phyloP scores from a whole-genome alignment of 2,888 invertebrate genomes.

The Lochmaea capreae region DNA sequence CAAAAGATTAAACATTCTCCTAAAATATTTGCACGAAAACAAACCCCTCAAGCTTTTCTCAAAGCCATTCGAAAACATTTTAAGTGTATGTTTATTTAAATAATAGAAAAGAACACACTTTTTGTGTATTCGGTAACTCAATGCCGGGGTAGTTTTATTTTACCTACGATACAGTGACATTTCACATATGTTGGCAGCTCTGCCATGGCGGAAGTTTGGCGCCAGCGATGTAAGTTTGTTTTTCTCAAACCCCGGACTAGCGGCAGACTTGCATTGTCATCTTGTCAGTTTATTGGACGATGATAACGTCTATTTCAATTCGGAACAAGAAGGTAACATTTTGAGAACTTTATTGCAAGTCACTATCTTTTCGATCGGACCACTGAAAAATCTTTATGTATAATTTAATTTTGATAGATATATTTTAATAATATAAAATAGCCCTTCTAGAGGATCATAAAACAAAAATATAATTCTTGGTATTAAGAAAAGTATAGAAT shows the following conservation, averaged over 20 bases:
- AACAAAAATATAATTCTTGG: no score
- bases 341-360: slow-evolving; percentile 27
- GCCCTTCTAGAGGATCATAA: no score
- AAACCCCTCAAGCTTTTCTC: slow-evolving; percentile 54
- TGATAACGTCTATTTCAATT: slow-evolving; percentile 48
- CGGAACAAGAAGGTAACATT: slow-evolving; percentile 35
- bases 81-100: slow-evolving; percentile 65
- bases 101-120: slow-evolving; percentile 63
- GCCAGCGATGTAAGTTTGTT: slow-evolving; percentile 61
- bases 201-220: slow-evolving; percentile 64
- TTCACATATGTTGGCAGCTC: slow-evolving; percentile 61
- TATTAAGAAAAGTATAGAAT: no score
- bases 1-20: slow-evolving; percentile 49
- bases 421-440: background rate
- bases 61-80: slow-evolving; percentile 63
- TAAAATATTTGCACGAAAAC: slow-evolving; percentile 58
- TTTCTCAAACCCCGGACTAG: slow-evolving; percentile 58
- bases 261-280: slow-evolving; percentile 56
- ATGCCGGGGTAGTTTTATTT: slow-evolving; percentile 57
- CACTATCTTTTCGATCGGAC: slow-evolving; percentile 6
- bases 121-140: slow-evolving; percentile 62
- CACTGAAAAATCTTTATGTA: background rate
- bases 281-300: slow-evolving; percentile 49
- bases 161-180: slow-evolving; percentile 56
- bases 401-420: background rate